Percentiles rank a stretch among this genome's conserved stretches.
These are phyloP conservation scores for Clarias magur DNA, from an alignment of 2,113 vertebrate genomes.

Conservation along the genomic window DNA sequence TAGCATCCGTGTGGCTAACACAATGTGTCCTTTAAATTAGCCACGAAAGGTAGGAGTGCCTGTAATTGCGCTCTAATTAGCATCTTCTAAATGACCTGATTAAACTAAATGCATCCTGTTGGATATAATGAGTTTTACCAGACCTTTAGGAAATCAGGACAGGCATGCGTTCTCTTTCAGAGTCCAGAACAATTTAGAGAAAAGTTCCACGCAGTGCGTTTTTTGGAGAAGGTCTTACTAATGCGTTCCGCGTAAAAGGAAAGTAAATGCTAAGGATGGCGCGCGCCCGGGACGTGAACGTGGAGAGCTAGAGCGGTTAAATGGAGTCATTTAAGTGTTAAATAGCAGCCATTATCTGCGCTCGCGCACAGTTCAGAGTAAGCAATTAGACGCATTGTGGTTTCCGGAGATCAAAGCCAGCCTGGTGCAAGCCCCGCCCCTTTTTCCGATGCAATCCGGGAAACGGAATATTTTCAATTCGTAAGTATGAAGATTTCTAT, in stretches of 20 bases:
- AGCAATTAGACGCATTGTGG: not conserved
- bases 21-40: not conserved
- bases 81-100: not conserved
- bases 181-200: not conserved
- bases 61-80: not conserved
- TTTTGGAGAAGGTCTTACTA: not conserved
- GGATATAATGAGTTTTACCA: not conserved
- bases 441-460: not conserved
- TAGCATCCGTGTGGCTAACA: too few relatives aligned
- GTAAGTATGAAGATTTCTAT: not conserved
- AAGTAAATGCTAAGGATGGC: not conserved
- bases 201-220: too few relatives aligned
- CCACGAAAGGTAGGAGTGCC: too few relatives aligned
- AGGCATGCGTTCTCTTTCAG: not conserved
- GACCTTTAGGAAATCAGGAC: not conserved
- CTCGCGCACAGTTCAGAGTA: not conserved
- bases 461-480: not conserved
- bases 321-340: conserved; percentile 15
- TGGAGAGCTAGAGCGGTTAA: not conserved
- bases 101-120: not conserved
- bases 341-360: conserved; percentile 4
- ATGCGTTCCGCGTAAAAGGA: not conserved
- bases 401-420: not conserved
- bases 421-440: not conserved
- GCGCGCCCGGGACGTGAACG: not conserved